Conservation (phyloP, 1,140 invertebrate genomes). For the Drosophila aff. region DNA sequence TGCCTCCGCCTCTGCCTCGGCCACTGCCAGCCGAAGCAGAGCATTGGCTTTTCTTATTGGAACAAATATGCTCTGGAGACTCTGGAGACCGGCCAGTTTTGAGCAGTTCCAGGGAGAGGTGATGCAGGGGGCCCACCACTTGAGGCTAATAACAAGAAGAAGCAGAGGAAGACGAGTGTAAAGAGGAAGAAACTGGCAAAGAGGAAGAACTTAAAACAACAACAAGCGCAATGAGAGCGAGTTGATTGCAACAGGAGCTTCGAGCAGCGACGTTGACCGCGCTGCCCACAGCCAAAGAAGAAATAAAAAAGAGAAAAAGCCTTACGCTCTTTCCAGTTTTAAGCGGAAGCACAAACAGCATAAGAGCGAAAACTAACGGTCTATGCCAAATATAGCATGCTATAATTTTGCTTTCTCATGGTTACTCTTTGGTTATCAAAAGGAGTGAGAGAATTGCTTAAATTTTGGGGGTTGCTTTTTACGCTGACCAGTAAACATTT, state of each 20-base stretch:
- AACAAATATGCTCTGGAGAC: conserved; percentile 47
- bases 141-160: conserved; percentile 78
- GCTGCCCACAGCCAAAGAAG: conserved; percentile 10
- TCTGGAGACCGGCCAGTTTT: conserved; percentile 71
- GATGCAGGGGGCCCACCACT: conserved; percentile 53
- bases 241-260: conserved; percentile 77
- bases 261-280: conserved; percentile 32
- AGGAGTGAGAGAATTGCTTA: background rate
- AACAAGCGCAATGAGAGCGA: conserved; percentile 60
- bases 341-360: conserved; percentile 22
- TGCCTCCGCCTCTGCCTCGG: background rate
- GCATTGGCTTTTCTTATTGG: conserved; percentile 74
- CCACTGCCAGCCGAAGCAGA: conserved; percentile 52
- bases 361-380: conserved; percentile 55
- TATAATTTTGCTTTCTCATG: conserved; percentile 16
- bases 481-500: conserved; percentile 41
- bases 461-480: conserved; percentile 34
- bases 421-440: conserved; percentile 5
- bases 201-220: conserved; percentile 33
- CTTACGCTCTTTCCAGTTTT: conserved; percentile 36
- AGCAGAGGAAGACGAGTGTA: conserved; percentile 43
- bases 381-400: conserved; percentile 58
- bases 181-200: conserved; percentile 11
- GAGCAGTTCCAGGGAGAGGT: conserved; percentile 2
- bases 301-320: conserved; percentile 30